Percentiles rank a stretch among this genome's conserved stretches.
Conservation (phyloP, 2,888 invertebrate genomes). For the Cerceris ruficornis region DNA sequence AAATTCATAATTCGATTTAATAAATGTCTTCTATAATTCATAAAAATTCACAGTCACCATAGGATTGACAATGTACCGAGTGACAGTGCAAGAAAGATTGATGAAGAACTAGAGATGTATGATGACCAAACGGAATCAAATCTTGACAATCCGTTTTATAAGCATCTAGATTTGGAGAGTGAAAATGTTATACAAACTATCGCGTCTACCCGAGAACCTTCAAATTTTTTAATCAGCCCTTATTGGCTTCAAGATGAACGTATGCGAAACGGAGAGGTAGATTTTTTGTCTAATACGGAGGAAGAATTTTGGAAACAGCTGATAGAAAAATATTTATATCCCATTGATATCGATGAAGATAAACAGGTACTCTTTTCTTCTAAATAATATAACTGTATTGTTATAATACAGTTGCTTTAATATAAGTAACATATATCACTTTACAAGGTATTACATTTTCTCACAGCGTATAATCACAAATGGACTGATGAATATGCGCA, state of each 20-base stretch:
- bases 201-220: neutral
- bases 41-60: too few species aligned
- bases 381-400: neutral
- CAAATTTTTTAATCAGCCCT: slow-evolving; percentile 83
- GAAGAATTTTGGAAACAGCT: slow-evolving; percentile 90
- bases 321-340: slow-evolving; percentile 89
- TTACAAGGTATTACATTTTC: neutral
- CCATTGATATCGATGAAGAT: slow-evolving; percentile 86
- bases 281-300: slow-evolving; percentile 86
- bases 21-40: too few species aligned
- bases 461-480: slow-evolving; percentile 79
- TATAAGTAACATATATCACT: too few species aligned
- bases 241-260: slow-evolving; percentile 88
- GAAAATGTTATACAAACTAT: slow-evolving; percentile 26
- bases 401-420: neutral
- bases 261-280: slow-evolving; percentile 86
- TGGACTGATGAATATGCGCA: slow-evolving; percentile 83
- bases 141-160: slow-evolving; percentile 8
- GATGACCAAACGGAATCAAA: neutral
- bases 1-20: too few species aligned
- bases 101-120: neutral
- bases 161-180: slow-evolving; percentile 43
- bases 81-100: neutral
- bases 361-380: slow-evolving; percentile 82
- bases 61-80: too few species aligned